phyloP scores from a whole-genome alignment of 2,797 vertebrate species.

The Poecilia gillii region DNA sequence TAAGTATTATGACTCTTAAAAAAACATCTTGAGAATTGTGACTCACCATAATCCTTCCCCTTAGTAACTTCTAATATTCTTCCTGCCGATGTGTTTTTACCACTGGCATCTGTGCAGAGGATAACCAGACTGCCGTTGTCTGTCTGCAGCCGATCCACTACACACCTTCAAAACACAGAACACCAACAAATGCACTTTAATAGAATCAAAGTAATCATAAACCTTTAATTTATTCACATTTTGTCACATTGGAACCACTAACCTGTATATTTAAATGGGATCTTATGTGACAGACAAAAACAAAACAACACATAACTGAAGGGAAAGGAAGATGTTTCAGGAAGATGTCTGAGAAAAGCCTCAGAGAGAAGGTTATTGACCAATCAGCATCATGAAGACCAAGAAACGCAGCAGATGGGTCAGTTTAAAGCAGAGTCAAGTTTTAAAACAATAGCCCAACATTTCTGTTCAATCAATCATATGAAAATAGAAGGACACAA shows the following conservation, averaged over 20 bases:
- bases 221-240: neutral
- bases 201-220: neutral
- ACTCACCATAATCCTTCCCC: constrained; percentile 97
- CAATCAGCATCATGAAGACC: neutral
- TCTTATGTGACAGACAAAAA: neutral
- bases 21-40: constrained; percentile 29
- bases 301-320: neutral
- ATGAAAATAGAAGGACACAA: neutral
- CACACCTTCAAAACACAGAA: constrained; percentile 84
- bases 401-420: neutral
- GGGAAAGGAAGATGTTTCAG: neutral
- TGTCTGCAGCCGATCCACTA: constrained; percentile 89
- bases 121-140: constrained; percentile 93
- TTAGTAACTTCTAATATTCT: constrained; percentile 95
- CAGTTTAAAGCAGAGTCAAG: neutral
- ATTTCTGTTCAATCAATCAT: neutral
- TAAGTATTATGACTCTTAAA: constrained; percentile 35
- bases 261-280: neutral
- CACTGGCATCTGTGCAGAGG: constrained; percentile 93
- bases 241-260: neutral
- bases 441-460: neutral
- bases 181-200: constrained; percentile 10
- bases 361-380: neutral
- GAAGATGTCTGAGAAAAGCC: neutral
- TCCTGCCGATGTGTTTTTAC: constrained; percentile 91